Evolutionary conservation across 2,797 vertebrate genomes (phyloP).

Genomic region (Acomys russatus): DNA sequence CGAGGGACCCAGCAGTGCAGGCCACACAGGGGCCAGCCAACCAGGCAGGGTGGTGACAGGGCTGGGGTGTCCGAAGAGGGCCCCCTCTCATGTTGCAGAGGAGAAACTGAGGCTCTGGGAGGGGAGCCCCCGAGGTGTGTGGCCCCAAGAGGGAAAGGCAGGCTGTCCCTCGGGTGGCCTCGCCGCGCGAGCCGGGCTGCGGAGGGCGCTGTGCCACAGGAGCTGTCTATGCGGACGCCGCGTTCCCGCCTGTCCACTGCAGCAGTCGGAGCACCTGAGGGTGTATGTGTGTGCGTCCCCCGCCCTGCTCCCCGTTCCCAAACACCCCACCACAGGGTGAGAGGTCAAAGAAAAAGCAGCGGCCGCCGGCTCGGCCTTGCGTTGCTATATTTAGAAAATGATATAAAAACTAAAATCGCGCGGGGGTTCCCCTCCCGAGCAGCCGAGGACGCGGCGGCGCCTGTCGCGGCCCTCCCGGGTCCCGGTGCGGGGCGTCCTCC

Average conservation of each 20-base stretch:
- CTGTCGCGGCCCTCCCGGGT: neutral
- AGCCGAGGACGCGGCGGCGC: neutral
- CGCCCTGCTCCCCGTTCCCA: neutral
- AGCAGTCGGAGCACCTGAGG: neutral
- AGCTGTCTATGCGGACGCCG: neutral
- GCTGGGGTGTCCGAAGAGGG: neutral
- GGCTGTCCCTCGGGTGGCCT: neutral
- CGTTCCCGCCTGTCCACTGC: neutral
- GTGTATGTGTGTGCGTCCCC: neutral
- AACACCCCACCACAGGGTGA: neutral
- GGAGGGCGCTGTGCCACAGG: neutral
- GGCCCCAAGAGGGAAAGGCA: neutral
- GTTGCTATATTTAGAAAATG: constrained; percentile 63
- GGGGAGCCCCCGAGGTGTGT: neutral
- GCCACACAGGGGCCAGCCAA: neutral
- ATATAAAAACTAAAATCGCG: neutral
- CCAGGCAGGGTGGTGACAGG: fast-evolving
- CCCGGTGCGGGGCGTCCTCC: too few relatives aligned
- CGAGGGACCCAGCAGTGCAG: neutral
- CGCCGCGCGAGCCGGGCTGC: neutral
- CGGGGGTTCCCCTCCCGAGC: neutral
- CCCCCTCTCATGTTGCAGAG: neutral
- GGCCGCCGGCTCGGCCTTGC: neutral
- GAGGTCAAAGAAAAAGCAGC: neutral
- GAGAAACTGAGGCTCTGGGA: neutral